Percentiles rank a stretch among this genome's conserved stretches.
Conservation (phyloP, 2,797 vertebrate genomes). For the Lates japonicus region DNA sequence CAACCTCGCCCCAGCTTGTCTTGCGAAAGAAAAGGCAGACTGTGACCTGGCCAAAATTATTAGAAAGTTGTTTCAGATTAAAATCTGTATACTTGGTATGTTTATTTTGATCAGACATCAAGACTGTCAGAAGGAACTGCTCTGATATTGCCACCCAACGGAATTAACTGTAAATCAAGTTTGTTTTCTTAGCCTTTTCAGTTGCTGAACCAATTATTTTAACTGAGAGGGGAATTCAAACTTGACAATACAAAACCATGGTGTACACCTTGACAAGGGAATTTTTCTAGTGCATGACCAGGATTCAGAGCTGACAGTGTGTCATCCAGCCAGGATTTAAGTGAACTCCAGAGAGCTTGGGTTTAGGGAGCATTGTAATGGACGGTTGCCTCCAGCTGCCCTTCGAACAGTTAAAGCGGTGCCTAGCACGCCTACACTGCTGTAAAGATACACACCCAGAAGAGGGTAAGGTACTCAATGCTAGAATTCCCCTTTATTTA, state of each 20-base stretch:
- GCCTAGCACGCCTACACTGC: conserved; percentile 93
- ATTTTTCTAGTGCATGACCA: conserved; percentile 1
- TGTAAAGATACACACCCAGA: conserved; percentile 93
- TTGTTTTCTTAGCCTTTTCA: background rate
- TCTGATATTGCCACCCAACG: background rate
- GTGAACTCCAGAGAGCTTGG: conserved; percentile 95
- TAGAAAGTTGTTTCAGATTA: background rate
- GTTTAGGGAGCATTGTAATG: conserved; percentile 90
- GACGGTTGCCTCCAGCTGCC: conserved; percentile 91
- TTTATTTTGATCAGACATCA: background rate
- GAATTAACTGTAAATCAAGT: background rate
- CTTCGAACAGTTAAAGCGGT: conserved; percentile 91
- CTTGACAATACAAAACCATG: background rate
- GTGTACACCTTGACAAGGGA: no score
- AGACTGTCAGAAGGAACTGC: no score
- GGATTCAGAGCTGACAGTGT: conserved; percentile 91
- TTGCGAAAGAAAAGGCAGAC: background rate
- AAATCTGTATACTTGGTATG: background rate
- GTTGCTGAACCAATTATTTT: background rate
- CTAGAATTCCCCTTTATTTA: background rate
- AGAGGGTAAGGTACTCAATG: conserved; percentile 89
- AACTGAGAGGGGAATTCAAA: no score
- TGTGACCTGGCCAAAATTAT: background rate
- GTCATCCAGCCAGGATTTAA: conserved; percentile 94
- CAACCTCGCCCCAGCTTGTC: background rate